Evolutionary conservation across 2,113 vertebrate species (phyloP).

Genomic region (Agapornis roseicollis): DNA sequence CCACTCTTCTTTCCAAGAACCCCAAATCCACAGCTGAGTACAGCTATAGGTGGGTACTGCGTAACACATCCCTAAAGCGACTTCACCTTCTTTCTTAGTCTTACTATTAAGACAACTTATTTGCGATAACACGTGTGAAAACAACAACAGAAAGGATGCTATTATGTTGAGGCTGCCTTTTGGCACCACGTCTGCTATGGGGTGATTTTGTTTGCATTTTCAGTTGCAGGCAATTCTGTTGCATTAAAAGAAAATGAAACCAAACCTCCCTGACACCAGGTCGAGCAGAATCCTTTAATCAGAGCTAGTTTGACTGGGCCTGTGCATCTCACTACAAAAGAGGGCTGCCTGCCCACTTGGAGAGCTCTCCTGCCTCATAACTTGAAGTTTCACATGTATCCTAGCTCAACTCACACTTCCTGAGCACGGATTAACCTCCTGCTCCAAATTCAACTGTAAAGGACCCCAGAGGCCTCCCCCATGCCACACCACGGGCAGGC

Average conservation of each 20-base stretch:
- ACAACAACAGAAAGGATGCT: neutral
- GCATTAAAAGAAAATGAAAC: neutral
- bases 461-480: neutral
- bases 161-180: neutral
- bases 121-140: neutral
- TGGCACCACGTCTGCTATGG: neutral
- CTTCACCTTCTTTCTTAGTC: neutral
- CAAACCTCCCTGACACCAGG: neutral
- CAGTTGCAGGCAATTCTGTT: neutral
- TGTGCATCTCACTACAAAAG: neutral
- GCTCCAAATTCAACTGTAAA: neutral
- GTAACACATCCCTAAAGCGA: neutral
- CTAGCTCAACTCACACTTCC: neutral
- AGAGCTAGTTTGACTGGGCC: neutral
- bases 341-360: neutral
- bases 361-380: neutral
- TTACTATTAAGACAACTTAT: neutral
- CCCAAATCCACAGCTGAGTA: neutral
- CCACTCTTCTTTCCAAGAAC: neutral
- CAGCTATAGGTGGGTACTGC: rapidly evolving
- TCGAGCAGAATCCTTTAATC: neutral
- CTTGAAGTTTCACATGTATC: neutral
- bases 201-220: neutral
- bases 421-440: neutral
- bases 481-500: neutral